These are phyloP conservation scores for Chroicocephalus ridibundus DNA, from an alignment of 2,113 vertebrate genomes.

Conservation along the genomic window DNA sequence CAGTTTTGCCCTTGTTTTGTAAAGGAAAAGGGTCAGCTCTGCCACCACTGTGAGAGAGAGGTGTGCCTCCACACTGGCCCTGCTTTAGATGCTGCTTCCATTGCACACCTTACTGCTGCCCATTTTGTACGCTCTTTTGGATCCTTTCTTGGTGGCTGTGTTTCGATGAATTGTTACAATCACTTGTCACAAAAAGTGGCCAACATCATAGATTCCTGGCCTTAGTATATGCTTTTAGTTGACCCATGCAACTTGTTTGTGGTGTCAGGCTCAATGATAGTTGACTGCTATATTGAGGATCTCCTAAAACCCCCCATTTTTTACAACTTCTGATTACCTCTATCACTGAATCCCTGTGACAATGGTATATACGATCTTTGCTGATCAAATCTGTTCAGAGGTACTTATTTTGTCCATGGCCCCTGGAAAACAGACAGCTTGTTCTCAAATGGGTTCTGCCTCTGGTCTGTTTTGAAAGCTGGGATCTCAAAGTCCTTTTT, in stretches of 20 bases:
- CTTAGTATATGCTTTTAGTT: not conserved
- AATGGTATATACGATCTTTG: not conserved
- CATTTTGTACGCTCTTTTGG: not conserved
- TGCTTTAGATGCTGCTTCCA: not conserved
- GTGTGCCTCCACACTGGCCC: not conserved
- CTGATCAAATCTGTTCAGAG: not conserved
- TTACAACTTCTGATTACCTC: not conserved
- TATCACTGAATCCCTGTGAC: not conserved
- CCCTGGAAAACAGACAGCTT: not conserved
- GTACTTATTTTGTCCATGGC: not conserved
- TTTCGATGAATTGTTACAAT: not conserved
- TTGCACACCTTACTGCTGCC: not conserved
- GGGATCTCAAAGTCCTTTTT: not conserved
- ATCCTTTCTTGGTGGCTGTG: not conserved
- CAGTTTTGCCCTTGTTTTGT: not conserved
- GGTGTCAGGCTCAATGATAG: not conserved
- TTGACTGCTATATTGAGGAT: not conserved
- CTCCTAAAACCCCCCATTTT: rapidly evolving
- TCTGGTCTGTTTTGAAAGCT: not conserved
- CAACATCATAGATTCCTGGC: not conserved
- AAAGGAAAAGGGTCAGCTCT: not conserved
- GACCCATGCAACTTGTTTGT: not conserved
- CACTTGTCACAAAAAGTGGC: not conserved
- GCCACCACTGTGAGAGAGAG: not conserved
- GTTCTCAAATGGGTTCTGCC: not conserved